These are phyloP conservation scores for Gisinianus flammeolus DNA, from an alignment of 2,888 invertebrate genomes.

Conservation along the genomic window DNA sequence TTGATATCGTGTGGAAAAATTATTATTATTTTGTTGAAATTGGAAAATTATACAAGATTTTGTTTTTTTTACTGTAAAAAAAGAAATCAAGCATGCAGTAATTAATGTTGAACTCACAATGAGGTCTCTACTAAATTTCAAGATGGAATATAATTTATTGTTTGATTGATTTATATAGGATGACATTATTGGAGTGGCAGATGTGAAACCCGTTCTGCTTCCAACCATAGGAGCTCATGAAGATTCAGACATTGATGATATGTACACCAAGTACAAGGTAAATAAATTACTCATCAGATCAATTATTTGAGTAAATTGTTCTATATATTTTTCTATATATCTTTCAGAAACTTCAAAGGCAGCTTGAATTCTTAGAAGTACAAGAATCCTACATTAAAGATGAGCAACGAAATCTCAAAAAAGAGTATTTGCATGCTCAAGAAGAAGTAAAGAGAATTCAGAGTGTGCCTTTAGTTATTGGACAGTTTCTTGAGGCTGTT, in stretches of 20 bases:
- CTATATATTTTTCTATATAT: neutral
- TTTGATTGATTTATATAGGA: slow-evolving; percentile 13
- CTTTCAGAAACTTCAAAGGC: slow-evolving; percentile 87
- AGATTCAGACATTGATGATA: slow-evolving; percentile 86
- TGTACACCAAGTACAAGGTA: slow-evolving; percentile 95
- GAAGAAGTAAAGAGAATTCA: slow-evolving; percentile 98
- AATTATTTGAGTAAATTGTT: neutral
- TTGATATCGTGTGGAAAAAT: neutral
- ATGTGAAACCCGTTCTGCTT: slow-evolving; percentile 16
- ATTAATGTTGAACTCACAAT: neutral
- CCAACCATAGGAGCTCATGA: slow-evolving; percentile 65
- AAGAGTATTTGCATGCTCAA: slow-evolving; percentile 98
- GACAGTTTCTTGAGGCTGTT: slow-evolving; percentile 98
- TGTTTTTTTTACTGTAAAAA: neutral
- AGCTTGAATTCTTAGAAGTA: slow-evolving; percentile 95
- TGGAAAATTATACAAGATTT: neutral
- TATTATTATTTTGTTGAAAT: neutral
- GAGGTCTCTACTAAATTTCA: neutral
- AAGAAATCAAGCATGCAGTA: no score
- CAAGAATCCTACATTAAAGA: slow-evolving; percentile 99
- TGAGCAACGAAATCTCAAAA: slow-evolving; percentile 97
- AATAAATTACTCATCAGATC: neutral
- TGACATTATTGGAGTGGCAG: slow-evolving; percentile 9
- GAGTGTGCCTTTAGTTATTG: slow-evolving; percentile 97
- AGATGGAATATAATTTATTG: neutral